These are phyloP conservation scores for Agonopterix arenella DNA, from an alignment of 2,888 invertebrate genomes.

Conservation along the genomic window DNA sequence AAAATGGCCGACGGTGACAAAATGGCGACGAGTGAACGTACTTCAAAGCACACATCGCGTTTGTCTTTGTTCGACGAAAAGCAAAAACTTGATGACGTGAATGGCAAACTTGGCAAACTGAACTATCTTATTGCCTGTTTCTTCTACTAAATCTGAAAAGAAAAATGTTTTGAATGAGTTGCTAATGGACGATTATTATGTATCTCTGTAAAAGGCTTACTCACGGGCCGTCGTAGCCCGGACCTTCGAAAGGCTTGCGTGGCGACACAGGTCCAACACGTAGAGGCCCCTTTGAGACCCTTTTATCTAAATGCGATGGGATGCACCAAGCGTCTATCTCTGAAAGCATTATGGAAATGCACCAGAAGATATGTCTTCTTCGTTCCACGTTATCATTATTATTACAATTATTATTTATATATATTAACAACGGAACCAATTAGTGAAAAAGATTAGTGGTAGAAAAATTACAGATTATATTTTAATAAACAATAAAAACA, in stretches of 20 bases:
- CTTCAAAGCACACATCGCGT: conserved; percentile 17
- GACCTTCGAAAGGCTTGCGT: no score
- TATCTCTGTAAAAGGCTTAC: no score
- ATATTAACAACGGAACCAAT: conserved; percentile 29
- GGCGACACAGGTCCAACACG: no score
- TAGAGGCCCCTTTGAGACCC: no score
- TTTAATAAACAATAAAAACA: conserved; percentile 7
- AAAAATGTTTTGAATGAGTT: conserved; percentile 7
- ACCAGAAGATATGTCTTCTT: no score
- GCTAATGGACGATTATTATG: conserved; percentile 16
- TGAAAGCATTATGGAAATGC: no score
- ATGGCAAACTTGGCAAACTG: conserved; percentile 21
- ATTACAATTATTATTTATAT: no score
- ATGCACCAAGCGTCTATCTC: no score
- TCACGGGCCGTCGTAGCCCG: no score
- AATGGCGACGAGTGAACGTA: neutral
- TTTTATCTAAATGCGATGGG: no score
- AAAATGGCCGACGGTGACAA: conserved; percentile 1
- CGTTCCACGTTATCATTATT: no score
- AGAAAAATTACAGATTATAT: conserved; percentile 67
- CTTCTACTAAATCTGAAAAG: neutral
- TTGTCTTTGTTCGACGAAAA: conserved; percentile 46
- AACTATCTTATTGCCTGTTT: conserved; percentile 32
- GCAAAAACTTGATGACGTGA: conserved; percentile 40
- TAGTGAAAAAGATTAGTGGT: conserved; percentile 48